A percentile compares a stretch with the other conserved stretches of the same genome.
These are phyloP conservation scores for Cnemophilus loriae DNA, from an alignment of 2,113 vertebrate genomes.

Conservation along the genomic window DNA sequence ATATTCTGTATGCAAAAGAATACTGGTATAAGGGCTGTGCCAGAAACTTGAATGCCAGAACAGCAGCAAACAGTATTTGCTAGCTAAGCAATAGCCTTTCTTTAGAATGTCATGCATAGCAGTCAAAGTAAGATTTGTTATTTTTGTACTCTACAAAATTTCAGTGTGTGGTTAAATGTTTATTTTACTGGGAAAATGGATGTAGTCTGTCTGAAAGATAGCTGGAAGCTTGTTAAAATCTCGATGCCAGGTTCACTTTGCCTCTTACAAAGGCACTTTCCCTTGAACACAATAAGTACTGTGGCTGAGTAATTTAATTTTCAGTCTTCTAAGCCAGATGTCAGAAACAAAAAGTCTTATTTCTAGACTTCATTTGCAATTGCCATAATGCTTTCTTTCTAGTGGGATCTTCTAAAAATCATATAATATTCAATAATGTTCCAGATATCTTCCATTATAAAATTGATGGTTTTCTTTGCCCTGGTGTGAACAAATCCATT, in stretches of 20 bases:
- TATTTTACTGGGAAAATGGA: conserved; percentile 1
- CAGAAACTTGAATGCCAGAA: background rate
- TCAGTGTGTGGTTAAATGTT: background rate
- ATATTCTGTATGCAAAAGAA: background rate
- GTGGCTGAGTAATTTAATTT: background rate
- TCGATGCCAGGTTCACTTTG: background rate
- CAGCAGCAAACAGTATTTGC: background rate
- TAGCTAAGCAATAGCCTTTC: background rate
- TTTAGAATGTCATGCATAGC: background rate
- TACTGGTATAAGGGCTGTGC: background rate
- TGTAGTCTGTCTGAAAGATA: background rate
- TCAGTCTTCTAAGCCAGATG: background rate
- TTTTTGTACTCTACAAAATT: background rate
- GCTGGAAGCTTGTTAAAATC: background rate
- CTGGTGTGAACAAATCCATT: background rate
- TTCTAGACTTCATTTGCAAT: background rate
- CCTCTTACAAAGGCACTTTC: background rate
- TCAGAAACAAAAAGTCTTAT: background rate
- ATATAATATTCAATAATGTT: background rate
- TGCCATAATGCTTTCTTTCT: background rate
- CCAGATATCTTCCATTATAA: background rate
- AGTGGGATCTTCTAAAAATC: background rate
- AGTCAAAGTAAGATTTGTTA: background rate
- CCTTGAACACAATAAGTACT: background rate
- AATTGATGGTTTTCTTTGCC: background rate